A percentile compares a stretch with the other conserved stretches of the same genome.
phyloP scores from a whole-genome alignment of 2,888 invertebrate genomes.

The Incurvaria masculella region DNA sequence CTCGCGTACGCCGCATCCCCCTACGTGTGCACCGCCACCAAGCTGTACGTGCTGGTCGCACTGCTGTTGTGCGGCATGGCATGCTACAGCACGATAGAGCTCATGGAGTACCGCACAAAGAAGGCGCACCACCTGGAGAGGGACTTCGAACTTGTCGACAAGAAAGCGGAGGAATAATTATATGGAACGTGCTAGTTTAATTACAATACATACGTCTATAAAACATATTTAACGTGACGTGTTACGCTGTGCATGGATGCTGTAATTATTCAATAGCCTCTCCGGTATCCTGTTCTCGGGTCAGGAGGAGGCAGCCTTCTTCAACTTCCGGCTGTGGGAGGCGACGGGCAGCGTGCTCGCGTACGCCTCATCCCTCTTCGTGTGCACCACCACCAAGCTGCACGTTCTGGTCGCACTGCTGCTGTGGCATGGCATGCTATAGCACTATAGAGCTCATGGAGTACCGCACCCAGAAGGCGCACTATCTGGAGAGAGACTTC shows the following conservation, averaged over 20 bases:
- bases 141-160: constrained; percentile 38
- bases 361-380: constrained; percentile 73
- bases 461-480: constrained; percentile 36
- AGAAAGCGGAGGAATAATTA: constrained; percentile 26
- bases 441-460: constrained; percentile 62
- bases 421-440: constrained; percentile 71
- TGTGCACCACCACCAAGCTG: constrained; percentile 72
- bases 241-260: too few species aligned
- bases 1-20: constrained; percentile 79
- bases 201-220: too few species aligned
- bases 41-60: constrained; percentile 65
- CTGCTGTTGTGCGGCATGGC: constrained; percentile 68
- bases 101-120: constrained; percentile 47
- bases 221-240: too few species aligned
- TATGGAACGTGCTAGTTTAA: too few species aligned
- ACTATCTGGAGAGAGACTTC: constrained; percentile 39
- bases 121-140: constrained; percentile 35
- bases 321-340: constrained; percentile 92
- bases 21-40: constrained; percentile 69
- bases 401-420: constrained; percentile 66
- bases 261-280: too few species aligned
- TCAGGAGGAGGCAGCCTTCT: constrained; percentile 85
- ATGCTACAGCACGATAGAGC: constrained; percentile 70
- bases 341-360: constrained; percentile 86
- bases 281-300: constrained; percentile 84